A percentile compares a stretch with the other conserved stretches of the same genome.
These are phyloP conservation scores for Athetis lepigone DNA, from an alignment of 2,888 invertebrate genomes.

Conservation along the genomic window DNA sequence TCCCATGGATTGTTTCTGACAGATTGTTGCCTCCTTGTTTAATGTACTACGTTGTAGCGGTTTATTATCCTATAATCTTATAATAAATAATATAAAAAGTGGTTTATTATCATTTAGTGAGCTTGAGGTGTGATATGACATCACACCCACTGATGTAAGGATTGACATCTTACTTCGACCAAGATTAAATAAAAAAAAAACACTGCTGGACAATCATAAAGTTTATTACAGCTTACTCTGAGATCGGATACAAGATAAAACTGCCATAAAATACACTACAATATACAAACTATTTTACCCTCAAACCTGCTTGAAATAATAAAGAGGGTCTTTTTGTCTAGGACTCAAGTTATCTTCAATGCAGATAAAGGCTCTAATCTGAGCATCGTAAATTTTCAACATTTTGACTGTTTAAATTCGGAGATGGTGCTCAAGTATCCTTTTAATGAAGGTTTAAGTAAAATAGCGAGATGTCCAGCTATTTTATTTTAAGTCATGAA, in stretches of 20 bases:
- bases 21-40: too few relatives aligned
- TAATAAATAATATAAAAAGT: too few relatives aligned
- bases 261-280: conserved; percentile 45
- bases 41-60: too few relatives aligned
- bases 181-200: too few relatives aligned
- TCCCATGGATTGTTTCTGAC: too few relatives aligned
- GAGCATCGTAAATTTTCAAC: conserved; percentile 31
- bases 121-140: too few relatives aligned
- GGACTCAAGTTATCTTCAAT: conserved; percentile 33
- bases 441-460: conserved; percentile 11
- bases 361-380: conserved; percentile 35
- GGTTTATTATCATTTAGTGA: too few relatives aligned
- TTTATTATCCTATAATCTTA: too few relatives aligned
- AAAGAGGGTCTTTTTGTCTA: conserved; percentile 34
- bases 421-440: conserved; percentile 21
- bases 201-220: conserved; percentile 24
- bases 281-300: conserved; percentile 37
- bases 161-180: too few relatives aligned
- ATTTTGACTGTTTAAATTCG: conserved; percentile 32
- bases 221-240: conserved; percentile 42
- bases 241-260: conserved; percentile 34
- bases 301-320: conserved; percentile 29
- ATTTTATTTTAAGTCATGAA: not conserved
- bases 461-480: not conserved
- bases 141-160: too few relatives aligned